Evolutionary conservation across 2,113 vertebrate species (phyloP), one percentile per base, ranked within the genome.

Genomic region (Plectropomus leopardus): DNA sequence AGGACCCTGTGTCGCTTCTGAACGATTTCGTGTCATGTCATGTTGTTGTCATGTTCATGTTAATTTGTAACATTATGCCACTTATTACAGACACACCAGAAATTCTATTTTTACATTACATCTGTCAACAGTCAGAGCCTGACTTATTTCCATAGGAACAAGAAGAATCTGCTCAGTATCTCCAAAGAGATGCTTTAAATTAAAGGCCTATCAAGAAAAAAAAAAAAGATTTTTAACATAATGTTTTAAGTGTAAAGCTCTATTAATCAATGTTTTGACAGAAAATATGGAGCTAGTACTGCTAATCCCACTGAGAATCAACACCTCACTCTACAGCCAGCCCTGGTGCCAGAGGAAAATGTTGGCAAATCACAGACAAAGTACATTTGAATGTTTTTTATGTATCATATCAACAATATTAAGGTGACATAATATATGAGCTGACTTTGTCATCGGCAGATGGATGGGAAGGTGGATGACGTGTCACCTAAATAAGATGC

Each of bases 81-180:
- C 67, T 69, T 74, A 77, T 86, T 72, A 58, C 72, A 78, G 30
- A 42, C 42, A 57, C n/a, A 36, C 7, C 36, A 51, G 21, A 63
- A 59, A 65, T 63, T 76, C 64, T 88, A 80, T 81, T 87, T 85
- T 85, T 79, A 82, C 5, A 54, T 44, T 28, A 36, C 21, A 48
- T 70, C 36, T 16, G 69, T 68, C 23, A 50, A 71, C 44, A n/a
- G 47, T n/a, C n/a, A 28, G 47, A 59, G 36, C 48, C 10, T 1
- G 28, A 83, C 23, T 64, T 7, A 70, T 82, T 86, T 63, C 74
- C 83, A 85, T 70, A 71, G 78, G 59, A 87, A 85, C 82, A 67
- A 44, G 53, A 63, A 3, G 1, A 60, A 83, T 65, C n/a, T 30
- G 71, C 53, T 84, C 13, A 13, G 17, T 24, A 21, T 77, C 70